Base-by-base conservation (phyloP, 2,113 vertebrate genomes). In the Petromus typicus region DNA sequence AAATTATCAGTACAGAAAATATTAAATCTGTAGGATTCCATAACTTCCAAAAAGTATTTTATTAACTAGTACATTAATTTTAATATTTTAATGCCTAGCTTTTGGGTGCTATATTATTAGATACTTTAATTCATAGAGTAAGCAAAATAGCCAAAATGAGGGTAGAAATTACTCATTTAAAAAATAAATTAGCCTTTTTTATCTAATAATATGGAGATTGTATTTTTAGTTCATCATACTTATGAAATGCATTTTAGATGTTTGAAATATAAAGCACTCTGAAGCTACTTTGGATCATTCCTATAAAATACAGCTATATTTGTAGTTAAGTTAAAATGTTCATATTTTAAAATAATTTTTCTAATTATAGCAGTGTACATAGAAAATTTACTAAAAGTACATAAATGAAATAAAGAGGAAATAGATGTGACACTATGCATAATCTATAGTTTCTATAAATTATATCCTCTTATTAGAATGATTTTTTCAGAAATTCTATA, bases 301-400 rank as follows among this genome's bases (percentile, higher is more conserved):
- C 82, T 90, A 6, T 78, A 63, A 91, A 90, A 78, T 37, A 37
- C 61, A 83, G 25, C 64, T 95, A 45, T 89, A 87, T 32, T 89
- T 63, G n/a, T 54, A 43, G 78, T 90, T 88, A 73, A 86, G 43
- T 78, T 45, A 92, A 89, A 23, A 82, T 22, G 84, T 95, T 34
- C 7, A 43, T 85, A 93, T 82, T 93, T 11, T 12, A 11, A 23
- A 87, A 71, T 57, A 56, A 10, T 56, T 86, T 96, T 96, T 83
- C 48, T 93, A 67, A 91, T 91, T 86, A 81, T 67, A 80, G 22
- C 43, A 75, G 22, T 71, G 34, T 81, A 86, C 71, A 1, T 48
- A 78, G 73, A 94, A 57, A 93, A 91, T 83, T 86, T 86, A 92
- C 32, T n/a, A n/a, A 89, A 93, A 86, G 67, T 84, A 88, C 45